Evolutionary conservation across 1,140 invertebrate species (phyloP), one percentile per base, ranked within the genome.

Genomic region (Trachymyrmex cornetzi): DNA sequence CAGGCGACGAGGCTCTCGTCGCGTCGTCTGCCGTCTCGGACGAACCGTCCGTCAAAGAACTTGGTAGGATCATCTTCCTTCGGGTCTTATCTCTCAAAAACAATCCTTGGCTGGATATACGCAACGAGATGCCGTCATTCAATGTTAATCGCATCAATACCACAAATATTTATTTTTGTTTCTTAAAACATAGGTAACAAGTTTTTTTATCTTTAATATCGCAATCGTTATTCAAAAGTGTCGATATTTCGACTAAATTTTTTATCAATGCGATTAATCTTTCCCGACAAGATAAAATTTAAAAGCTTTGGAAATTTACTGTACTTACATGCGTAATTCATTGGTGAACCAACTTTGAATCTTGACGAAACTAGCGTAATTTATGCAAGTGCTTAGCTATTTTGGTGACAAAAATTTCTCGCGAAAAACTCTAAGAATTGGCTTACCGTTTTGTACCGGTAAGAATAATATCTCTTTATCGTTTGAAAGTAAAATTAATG

Each of bases 1-100:
- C 55, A n/a, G 22, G n/a, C 55, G 55, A 57, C 55, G n/a, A 57
- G 55, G n/a, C n/a, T 57, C n/a, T 22, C 55, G 38, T 50, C 48
- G 38, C 38, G 14, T 50, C 48, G 48, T 50, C 48, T 50, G 0
- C 14, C 48, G 1, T 50, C 48, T 50, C 0, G 14, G 48, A 50
- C 14, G 14, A 50, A 50, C 4, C 48, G 48, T 50, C 48, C 48
- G 12, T 50, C 14, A 9, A n/a, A 44, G 22, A 57, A 44, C 14
- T 24, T 24, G 14, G 48, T 48, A 59, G 27, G 48, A 86, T 79
- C 34, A 80, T 61, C 79, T 86, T 79, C 66, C 69, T 85, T 77
- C 44, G 34, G 4, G 27, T 30, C 27, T 55, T 19, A 19, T n/a
- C 9, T 27, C 1, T 3, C 59, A 22, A 63, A 14, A 1, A 14